These are phyloP conservation scores for Acrobasis consociella DNA, from an alignment of 2,888 invertebrate species.

Conservation along the genomic window DNA sequence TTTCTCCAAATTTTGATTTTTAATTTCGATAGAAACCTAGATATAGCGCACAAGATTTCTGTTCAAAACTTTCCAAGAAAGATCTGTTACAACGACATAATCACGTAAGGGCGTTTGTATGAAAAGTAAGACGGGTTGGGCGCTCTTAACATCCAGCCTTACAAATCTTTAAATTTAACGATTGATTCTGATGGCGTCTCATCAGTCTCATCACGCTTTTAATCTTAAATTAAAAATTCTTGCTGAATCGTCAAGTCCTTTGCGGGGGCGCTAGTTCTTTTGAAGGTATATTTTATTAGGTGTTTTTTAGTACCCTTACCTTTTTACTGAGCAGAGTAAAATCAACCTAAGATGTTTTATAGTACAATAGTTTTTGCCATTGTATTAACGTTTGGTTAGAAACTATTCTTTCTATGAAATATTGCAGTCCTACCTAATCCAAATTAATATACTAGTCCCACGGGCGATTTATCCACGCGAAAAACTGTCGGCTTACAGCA, in stretches of 20 bases:
- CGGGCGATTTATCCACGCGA: conserved; percentile 28
- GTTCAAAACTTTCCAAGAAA: too few relatives aligned
- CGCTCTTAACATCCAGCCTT: too few relatives aligned
- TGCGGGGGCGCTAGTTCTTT: background rate
- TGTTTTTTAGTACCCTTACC: background rate
- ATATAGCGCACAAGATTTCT: too few relatives aligned
- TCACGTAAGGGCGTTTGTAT: too few relatives aligned
- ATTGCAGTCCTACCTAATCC: background rate
- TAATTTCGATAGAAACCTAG: too few relatives aligned
- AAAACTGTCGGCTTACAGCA: conserved; percentile 39
- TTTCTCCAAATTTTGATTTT: too few relatives aligned
- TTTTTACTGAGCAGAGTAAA: too few relatives aligned
- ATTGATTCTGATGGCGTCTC: background rate
- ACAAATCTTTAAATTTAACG: background rate
- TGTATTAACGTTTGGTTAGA: too few relatives aligned
- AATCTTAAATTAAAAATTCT: conserved; percentile 11
- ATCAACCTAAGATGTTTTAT: too few relatives aligned
- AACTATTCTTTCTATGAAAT: background rate
- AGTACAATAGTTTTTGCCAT: too few relatives aligned
- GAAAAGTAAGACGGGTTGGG: too few relatives aligned
- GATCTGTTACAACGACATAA: too few relatives aligned
- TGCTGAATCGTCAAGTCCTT: conserved; percentile 2
- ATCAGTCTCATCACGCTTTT: background rate
- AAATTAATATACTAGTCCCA: background rate
- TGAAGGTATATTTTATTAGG: background rate